These are phyloP conservation scores for Drosophila nigromelanica DNA, from an alignment of 1,140 invertebrate species.

Conservation along the genomic window DNA sequence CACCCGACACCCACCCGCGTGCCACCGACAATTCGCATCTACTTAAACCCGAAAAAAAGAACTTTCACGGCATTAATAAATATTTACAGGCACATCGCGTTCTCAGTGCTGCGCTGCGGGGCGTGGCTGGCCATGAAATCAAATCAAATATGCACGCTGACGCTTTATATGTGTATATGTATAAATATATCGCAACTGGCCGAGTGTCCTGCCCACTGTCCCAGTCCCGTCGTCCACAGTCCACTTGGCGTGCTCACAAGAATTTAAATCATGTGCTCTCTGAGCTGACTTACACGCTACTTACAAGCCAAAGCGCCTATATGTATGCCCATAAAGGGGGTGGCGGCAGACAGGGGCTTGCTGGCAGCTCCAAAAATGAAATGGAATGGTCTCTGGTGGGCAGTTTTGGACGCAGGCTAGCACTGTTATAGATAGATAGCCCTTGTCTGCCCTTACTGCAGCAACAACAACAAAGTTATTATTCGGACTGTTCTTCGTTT, in stretches of 20 bases:
- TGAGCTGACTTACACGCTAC: conserved; percentile 71
- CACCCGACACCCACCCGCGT: conserved; percentile 31
- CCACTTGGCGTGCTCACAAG: conserved; percentile 68
- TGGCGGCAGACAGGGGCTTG: neutral
- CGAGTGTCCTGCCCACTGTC: conserved; percentile 1
- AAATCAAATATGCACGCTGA: conserved; percentile 81
- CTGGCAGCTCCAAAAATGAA: conserved; percentile 18
- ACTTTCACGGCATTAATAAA: conserved; percentile 74
- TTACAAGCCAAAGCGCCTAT: conserved; percentile 80
- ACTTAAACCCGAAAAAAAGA: conserved; percentile 50
- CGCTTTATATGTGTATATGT: conserved; percentile 33
- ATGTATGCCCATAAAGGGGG: conserved; percentile 61
- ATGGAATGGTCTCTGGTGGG: conserved; percentile 72
- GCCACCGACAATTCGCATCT: conserved; percentile 47
- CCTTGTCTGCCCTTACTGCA: conserved; percentile 17
- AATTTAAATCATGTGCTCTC: conserved; percentile 74
- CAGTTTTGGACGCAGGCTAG: conserved; percentile 63
- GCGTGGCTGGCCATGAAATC: conserved; percentile 68
- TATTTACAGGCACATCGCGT: conserved; percentile 81
- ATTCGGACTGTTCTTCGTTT: conserved; percentile 65
- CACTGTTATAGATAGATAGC: conserved; percentile 68
- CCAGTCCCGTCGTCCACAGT: conserved; percentile 17
- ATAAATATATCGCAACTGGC: conserved; percentile 43
- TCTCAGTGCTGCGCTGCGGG: conserved; percentile 19
- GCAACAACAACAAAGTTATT: conserved; percentile 75